phyloP scores from a whole-genome alignment of 2,888 invertebrate species.

The Ophraella communa region DNA sequence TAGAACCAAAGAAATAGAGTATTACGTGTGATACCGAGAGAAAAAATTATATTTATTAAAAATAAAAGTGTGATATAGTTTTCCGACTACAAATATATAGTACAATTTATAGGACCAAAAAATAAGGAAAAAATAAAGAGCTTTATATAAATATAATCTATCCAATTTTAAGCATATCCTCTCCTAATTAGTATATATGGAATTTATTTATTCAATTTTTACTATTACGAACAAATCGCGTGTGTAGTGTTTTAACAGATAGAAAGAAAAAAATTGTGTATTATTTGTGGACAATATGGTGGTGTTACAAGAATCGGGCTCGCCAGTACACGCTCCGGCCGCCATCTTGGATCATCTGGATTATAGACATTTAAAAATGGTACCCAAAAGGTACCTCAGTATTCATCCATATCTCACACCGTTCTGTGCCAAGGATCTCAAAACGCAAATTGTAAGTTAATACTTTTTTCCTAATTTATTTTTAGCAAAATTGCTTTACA shows the following conservation, averaged over 20 bases:
- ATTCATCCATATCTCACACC: constrained; percentile 91
- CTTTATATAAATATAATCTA: constrained; percentile 40
- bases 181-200: constrained; percentile 17
- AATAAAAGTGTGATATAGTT: constrained; percentile 37
- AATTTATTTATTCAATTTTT: constrained; percentile 22
- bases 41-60: constrained; percentile 6
- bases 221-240: background rate
- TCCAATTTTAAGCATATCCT: constrained; percentile 23
- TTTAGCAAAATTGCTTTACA: background rate
- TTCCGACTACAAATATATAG: constrained; percentile 20
- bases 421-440: constrained; percentile 78
- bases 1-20: constrained; percentile 37
- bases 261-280: background rate
- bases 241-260: background rate
- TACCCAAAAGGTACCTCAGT: constrained; percentile 89
- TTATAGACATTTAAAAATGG: constrained; percentile 86
- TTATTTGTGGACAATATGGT: constrained; percentile 56
- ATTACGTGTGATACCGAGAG: constrained; percentile 29
- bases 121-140: constrained; percentile 23
- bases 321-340: constrained; percentile 66
- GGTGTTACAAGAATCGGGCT: constrained; percentile 77
- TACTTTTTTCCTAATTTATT: background rate
- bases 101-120: constrained; percentile 44
- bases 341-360: constrained; percentile 71
- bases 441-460: constrained; percentile 75